Conservation (phyloP, 2,113 vertebrate genomes). For the Myrmophylax atrothorax region DNA sequence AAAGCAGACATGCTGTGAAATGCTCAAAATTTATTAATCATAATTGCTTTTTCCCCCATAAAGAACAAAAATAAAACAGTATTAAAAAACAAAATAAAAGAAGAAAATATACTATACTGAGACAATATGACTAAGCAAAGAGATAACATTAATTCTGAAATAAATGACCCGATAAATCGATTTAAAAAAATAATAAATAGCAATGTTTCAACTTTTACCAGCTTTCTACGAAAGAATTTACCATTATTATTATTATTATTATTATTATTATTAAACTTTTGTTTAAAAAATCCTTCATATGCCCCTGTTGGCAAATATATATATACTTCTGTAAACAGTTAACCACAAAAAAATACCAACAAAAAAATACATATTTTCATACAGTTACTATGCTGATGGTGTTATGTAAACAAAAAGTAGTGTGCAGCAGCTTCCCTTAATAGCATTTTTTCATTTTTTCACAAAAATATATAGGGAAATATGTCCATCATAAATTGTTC, state of each 20-base stretch:
- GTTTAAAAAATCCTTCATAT: conserved; percentile 64
- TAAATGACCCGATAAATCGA: conserved; percentile 31
- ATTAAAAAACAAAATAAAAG: conserved; percentile 30
- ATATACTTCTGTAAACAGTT: conserved; percentile 72
- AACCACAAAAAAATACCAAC: conserved; percentile 36
- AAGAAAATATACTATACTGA: conserved; percentile 49
- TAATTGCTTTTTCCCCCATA: neutral
- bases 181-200: conserved; percentile 65
- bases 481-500: neutral
- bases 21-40: conserved; percentile 70
- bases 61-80: conserved; percentile 35
- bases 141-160: conserved; percentile 22
- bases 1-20: conserved; percentile 27
- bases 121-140: neutral
- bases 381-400: conserved; percentile 37
- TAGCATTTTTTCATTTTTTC: neutral
- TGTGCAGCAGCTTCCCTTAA: conserved; percentile 45
- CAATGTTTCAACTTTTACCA: conserved; percentile 30
- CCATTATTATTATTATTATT: conserved; percentile 37
- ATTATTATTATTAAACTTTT: conserved; percentile 8
- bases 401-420: conserved; percentile 64
- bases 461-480: neutral
- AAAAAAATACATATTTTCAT: conserved; percentile 16
- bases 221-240: conserved; percentile 54
- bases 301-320: conserved; percentile 28